A percentile compares a stretch with the other conserved stretches of the same genome.
Evolutionary conservation across 2,888 invertebrate species (phyloP).

Genomic region (Dorcus hopei): DNA sequence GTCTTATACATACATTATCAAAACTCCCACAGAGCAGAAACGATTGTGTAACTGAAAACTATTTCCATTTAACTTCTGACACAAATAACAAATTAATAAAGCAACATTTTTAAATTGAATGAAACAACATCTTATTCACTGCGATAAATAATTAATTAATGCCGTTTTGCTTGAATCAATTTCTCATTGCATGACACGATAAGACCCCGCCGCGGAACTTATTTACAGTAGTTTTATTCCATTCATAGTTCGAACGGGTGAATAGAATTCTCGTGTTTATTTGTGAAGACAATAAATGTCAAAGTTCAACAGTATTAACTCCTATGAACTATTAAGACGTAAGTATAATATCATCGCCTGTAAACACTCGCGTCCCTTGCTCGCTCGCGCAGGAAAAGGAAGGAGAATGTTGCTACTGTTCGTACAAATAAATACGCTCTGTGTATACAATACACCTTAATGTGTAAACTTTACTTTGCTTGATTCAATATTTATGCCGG

Average conservation of each 20-base stretch:
- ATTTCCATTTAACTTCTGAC: no score
- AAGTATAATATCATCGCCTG: constrained; percentile 8
- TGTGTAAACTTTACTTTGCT: constrained; percentile 20
- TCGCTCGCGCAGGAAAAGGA: constrained; percentile 5
- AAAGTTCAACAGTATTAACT: constrained; percentile 15
- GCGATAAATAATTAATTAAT: no score
- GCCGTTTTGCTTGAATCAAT: no score
- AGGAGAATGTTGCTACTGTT: constrained; percentile 12
- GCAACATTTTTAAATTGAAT: no score
- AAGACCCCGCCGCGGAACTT: no score
- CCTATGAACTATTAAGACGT: constrained; percentile 10
- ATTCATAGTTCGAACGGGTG: constrained; percentile 3
- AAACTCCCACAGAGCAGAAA: no score
- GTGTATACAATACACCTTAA: constrained; percentile 17
- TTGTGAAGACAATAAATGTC: constrained; percentile 10
- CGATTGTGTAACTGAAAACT: no score
- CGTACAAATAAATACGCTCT: constrained; percentile 23
- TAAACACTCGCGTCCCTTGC: constrained; percentile 5
- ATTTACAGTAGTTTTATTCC: no score
- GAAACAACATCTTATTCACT: no score
- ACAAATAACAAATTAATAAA: no score
- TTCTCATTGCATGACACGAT: no score
- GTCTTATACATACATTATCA: no score
- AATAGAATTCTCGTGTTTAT: constrained; percentile 3
- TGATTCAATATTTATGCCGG: constrained; percentile 25